These are phyloP conservation scores for Chrysopilus asiliformis DNA, from an alignment of 2,888 invertebrate species.

Conservation along the genomic window DNA sequence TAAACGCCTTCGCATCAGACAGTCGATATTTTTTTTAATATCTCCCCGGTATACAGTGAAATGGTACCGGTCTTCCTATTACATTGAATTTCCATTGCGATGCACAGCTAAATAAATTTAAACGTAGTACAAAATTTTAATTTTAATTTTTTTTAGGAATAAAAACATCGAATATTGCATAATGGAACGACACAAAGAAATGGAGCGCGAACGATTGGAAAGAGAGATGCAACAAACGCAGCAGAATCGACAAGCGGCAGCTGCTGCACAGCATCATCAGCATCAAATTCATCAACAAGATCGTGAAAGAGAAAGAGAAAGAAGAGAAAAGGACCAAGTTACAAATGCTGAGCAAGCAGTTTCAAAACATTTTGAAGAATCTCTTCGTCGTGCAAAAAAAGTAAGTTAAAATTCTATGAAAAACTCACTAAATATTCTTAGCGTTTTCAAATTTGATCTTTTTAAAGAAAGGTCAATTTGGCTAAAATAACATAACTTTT, in stretches of 20 bases:
- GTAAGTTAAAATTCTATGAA: conserved; percentile 3
- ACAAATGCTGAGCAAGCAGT: conserved; percentile 50
- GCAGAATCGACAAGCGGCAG: conserved; percentile 5
- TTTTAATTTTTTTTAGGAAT: no score
- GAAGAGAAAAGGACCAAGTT: conserved; percentile 42
- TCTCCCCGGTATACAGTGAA: no score
- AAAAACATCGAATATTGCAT: conserved; percentile 16
- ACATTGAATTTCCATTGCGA: conserved; percentile 11
- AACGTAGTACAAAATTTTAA: no score
- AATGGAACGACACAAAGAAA: conserved; percentile 16
- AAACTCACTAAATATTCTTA: no score
- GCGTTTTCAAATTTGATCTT: no score
- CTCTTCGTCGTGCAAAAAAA: conserved; percentile 49
- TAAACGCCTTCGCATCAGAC: conserved; percentile 7
- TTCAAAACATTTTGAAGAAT: conserved; percentile 82
- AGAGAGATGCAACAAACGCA: no score
- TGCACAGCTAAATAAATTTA: no score
- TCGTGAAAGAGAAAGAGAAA: conserved; percentile 35
- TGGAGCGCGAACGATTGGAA: conserved; percentile 15
- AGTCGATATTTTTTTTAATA: no score
- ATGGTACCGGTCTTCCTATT: conserved; percentile 3
- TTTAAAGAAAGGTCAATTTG: no score
- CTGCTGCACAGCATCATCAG: conserved; percentile 1
- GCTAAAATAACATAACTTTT: no score
- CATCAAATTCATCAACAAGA: neutral